Base-by-base conservation (phyloP, 1,140 invertebrate species). In the Micrasema longulum region DNA sequence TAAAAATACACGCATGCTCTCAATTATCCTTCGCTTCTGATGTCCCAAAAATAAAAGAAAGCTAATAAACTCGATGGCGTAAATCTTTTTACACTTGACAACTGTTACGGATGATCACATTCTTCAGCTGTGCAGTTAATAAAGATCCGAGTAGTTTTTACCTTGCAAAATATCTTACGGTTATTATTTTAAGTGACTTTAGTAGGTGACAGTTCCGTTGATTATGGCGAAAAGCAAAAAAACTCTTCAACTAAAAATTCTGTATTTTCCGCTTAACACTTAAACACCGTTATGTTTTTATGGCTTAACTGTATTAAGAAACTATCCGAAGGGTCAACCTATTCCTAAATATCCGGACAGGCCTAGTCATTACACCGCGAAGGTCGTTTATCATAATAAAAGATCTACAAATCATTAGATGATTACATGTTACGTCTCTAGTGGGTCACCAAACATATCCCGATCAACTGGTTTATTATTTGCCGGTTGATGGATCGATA, bases 381-480 rank as follows among this genome's bases (percentile, higher is more conserved):
- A 55, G 52, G 52, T 55, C 52, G 26, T 55, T 20, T 31, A 55
- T 55, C 52, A 55, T 55, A 12, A 36, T 36, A 35, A 55, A 55
- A 5, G 12, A 55, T 55, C 23, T 31, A 55, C 52, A 36, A 55
- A 55, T 55, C 52, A 55, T 35, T 55, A 12, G 26, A 55, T 55
- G 52, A 55, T 55, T 55, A 55, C 22, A 53, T n/a, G 26, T 31
- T n/a, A n/a, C 11, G 12, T 55, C 52, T 36, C 26, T 26, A 55
- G 52, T 55, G 52, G 52, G 52, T 55, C 52, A 55, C 52, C 52
- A 55, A 55, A 55, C 18, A 36, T 26, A 7, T 55, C 52, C 52
- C 26, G 52, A 55, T 55, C 35, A 55, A 55, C 52, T 55, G 26
- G 52, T 55, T 55, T 55, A n/a, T 11, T 9, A 31, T 55, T 55